Conservation (phyloP, 1,140 invertebrate genomes). For the Plectrocnemia conspersa region DNA sequence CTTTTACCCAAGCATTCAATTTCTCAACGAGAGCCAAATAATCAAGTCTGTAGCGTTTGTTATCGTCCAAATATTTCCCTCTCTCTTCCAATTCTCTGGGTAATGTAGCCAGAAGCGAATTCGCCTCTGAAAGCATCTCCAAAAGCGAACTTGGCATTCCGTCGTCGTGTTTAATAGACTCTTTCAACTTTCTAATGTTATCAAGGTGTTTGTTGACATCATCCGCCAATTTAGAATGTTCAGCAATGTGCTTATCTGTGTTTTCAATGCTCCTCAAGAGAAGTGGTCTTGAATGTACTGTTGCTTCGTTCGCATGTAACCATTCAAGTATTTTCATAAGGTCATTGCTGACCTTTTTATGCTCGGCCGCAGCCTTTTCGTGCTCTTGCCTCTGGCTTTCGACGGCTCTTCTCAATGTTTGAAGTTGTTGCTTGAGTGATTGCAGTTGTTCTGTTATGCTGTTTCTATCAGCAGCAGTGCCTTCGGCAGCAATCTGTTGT, state of each 20-base stretch:
- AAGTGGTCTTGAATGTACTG: constrained; percentile 75
- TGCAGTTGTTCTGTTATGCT: constrained; percentile 83
- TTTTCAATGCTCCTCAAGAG: constrained; percentile 72
- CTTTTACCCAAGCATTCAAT: constrained; percentile 78
- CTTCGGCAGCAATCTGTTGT: constrained; percentile 84
- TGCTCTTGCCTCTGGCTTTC: constrained; percentile 83
- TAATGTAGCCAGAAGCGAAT: constrained; percentile 68
- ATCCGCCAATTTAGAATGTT: constrained; percentile 66
- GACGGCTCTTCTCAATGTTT: constrained; percentile 72
- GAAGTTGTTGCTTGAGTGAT: constrained; percentile 77
- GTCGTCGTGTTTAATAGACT: constrained; percentile 66
- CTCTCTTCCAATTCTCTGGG: constrained; percentile 76
- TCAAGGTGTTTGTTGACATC: constrained; percentile 69
- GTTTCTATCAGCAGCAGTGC: constrained; percentile 78
- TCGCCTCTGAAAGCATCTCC: constrained; percentile 79
- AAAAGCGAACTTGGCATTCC: constrained; percentile 70
- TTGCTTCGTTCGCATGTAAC: constrained; percentile 79
- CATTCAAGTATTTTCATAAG: constrained; percentile 77
- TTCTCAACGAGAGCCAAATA: constrained; percentile 69
- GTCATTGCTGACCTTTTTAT: constrained; percentile 74
- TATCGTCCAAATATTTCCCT: constrained; percentile 72
- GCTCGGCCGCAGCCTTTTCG: constrained; percentile 80
- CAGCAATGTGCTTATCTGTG: constrained; percentile 75
- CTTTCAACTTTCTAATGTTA: constrained; percentile 63
- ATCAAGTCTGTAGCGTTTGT: constrained; percentile 71